Conservation (phyloP, 2,113 vertebrate species). For the Ia io region DNA sequence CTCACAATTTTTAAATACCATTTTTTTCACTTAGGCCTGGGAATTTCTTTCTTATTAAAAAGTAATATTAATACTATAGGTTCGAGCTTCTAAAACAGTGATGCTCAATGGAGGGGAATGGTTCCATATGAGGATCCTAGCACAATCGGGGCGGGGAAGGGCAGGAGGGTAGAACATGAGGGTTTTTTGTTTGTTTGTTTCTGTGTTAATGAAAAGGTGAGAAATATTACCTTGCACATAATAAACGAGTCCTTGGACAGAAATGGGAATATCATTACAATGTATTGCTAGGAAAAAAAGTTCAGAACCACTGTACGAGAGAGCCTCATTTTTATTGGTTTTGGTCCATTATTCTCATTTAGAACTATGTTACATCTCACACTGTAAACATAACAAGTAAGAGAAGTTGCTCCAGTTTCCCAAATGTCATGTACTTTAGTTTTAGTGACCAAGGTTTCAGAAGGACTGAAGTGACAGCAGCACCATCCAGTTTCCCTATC, state of each 20-base stretch:
- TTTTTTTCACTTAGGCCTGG: constrained; percentile 12
- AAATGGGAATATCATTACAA: not conserved
- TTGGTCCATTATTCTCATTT: not conserved
- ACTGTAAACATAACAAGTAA: constrained; percentile 1
- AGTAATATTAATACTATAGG: not conserved
- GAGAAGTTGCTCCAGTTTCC: not conserved
- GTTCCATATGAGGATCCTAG: not conserved
- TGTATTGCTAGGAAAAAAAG: not conserved
- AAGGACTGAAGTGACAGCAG: not conserved
- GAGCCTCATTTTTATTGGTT: not conserved
- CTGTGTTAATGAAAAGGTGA: not conserved
- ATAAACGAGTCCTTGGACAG: not conserved
- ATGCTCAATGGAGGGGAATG: not conserved
- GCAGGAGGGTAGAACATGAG: not conserved
- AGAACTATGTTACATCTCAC: not conserved
- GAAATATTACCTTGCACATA: not conserved
- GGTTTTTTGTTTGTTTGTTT: not conserved
- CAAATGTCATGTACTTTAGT: not conserved
- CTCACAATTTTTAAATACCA: not conserved
- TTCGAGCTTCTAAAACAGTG: not conserved
- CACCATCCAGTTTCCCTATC: not conserved
- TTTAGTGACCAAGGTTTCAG: not conserved
- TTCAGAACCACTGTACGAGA: not conserved
- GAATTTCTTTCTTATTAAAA: not conserved
- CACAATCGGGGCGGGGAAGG: not conserved